A percentile compares a stretch with the other conserved stretches of the same genome.
These are phyloP conservation scores for Apocrypta bakeri DNA, from an alignment of 1,140 invertebrate species.

Conservation along the genomic window DNA sequence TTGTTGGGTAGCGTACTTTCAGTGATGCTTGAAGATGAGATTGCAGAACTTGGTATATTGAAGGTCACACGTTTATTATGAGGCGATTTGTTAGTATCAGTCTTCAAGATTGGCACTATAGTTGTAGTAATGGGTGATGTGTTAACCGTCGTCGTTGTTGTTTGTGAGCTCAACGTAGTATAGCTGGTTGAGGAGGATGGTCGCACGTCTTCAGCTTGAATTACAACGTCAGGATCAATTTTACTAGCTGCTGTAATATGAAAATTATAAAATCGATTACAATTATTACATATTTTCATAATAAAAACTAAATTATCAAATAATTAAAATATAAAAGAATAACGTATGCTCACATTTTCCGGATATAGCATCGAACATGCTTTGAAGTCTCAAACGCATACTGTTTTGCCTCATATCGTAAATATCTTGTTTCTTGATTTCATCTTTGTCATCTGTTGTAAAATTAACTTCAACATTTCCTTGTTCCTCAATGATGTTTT, in stretches of 20 bases:
- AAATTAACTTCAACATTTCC: slow-evolving; percentile 63
- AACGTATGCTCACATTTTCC: slow-evolving; percentile 65
- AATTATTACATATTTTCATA: slow-evolving; percentile 24
- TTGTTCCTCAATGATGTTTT: slow-evolving; percentile 65
- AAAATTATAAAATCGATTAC: background rate
- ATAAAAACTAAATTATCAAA: background rate
- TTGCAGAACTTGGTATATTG: slow-evolving; percentile 51
- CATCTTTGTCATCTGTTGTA: slow-evolving; percentile 64
- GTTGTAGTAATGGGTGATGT: slow-evolving; percentile 68
- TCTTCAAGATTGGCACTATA: slow-evolving; percentile 61
- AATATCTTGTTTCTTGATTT: slow-evolving; percentile 70
- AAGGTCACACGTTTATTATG: slow-evolving; percentile 63
- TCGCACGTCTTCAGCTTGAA: slow-evolving; percentile 68
- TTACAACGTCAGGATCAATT: slow-evolving; percentile 70
- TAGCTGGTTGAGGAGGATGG: slow-evolving; percentile 31
- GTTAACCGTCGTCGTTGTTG: slow-evolving; percentile 66
- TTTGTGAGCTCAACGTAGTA: slow-evolving; percentile 61
- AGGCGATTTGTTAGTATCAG: slow-evolving; percentile 36
- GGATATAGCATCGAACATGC: slow-evolving; percentile 73
- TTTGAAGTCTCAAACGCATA: slow-evolving; percentile 69
- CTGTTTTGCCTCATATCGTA: slow-evolving; percentile 69
- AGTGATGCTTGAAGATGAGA: background rate
- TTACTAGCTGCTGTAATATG: slow-evolving; percentile 58
- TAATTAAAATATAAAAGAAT: background rate
- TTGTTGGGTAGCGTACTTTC: background rate